Evolutionary conservation across 2,113 vertebrate genomes (phyloP).

Genomic region (Semicossyphus pulcher): DNA sequence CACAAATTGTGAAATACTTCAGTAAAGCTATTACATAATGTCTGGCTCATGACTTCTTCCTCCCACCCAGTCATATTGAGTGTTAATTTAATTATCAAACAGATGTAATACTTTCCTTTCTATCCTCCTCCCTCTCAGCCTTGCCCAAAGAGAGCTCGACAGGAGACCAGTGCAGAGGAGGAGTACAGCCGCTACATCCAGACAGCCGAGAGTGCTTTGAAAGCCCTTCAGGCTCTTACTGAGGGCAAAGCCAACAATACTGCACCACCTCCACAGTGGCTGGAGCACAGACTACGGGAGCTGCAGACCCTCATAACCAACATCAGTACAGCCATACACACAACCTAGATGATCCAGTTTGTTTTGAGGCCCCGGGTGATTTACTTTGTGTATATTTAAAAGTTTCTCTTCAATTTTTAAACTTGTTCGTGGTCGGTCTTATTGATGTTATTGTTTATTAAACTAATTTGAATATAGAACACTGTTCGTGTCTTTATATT

Average conservation of each 20-base stretch:
- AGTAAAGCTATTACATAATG: neutral
- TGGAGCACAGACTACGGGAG: constrained; percentile 80
- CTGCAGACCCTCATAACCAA: constrained; percentile 81
- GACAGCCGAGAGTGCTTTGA: constrained; percentile 83
- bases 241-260: constrained; percentile 5
- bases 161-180: constrained; percentile 79
- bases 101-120: neutral
- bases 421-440: constrained; percentile 5
- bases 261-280: constrained; percentile 84
- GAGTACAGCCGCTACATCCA: constrained; percentile 85
- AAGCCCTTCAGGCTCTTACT: constrained; percentile 80
- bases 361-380: neutral
- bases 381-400: constrained; percentile 7
- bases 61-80: neutral
- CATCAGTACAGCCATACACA: constrained; percentile 55
- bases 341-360: neutral
- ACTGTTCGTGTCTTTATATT: constrained; percentile 7
- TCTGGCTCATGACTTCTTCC: neutral
- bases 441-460: constrained; percentile 54
- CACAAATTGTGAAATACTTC: neutral
- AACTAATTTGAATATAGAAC: constrained; percentile 33
- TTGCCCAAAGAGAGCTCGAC: constrained; percentile 85
- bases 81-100: neutral
- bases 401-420: constrained; percentile 9
- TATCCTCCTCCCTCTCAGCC: constrained; percentile 79